These are phyloP conservation scores for Pandemis corylana DNA, from an alignment of 2,888 invertebrate species.

Conservation along the genomic window DNA sequence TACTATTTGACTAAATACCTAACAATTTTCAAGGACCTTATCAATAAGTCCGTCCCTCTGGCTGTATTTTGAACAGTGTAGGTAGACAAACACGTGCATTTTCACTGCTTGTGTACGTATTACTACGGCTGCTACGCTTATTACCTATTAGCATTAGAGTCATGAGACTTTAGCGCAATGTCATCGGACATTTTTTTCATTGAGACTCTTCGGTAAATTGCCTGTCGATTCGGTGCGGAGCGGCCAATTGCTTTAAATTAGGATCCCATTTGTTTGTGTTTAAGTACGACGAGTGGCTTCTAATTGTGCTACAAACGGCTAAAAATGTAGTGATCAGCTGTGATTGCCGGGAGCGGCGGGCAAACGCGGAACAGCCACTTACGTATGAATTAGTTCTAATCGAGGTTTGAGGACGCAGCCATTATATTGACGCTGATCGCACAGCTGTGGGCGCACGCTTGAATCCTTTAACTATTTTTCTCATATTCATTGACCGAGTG, in stretches of 20 bases:
- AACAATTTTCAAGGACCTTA: too few relatives aligned
- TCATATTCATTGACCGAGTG: neutral
- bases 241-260: slow-evolving; percentile 75
- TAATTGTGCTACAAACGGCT: slow-evolving; percentile 58
- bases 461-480: neutral
- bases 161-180: slow-evolving; percentile 13
- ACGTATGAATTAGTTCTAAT: slow-evolving; percentile 42
- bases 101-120: too few relatives aligned
- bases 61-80: too few relatives aligned
- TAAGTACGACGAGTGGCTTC: slow-evolving; percentile 61
- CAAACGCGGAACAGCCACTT: slow-evolving; percentile 41
- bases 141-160: slow-evolving; percentile 17
- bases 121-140: too few relatives aligned
- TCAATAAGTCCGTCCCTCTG: too few relatives aligned
- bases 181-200: slow-evolving; percentile 29
- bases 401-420: slow-evolving; percentile 19
- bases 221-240: slow-evolving; percentile 56
- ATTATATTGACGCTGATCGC: slow-evolving; percentile 5
- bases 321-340: slow-evolving; percentile 47
- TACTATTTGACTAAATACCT: too few relatives aligned
- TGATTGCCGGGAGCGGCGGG: slow-evolving; percentile 43
- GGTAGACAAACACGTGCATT: too few relatives aligned
- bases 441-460: neutral
- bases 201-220: slow-evolving; percentile 36
- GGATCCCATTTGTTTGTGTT: slow-evolving; percentile 72